These are phyloP conservation scores for Chunga burmeisteri DNA, from an alignment of 2,113 vertebrate genomes.

Conservation along the genomic window DNA sequence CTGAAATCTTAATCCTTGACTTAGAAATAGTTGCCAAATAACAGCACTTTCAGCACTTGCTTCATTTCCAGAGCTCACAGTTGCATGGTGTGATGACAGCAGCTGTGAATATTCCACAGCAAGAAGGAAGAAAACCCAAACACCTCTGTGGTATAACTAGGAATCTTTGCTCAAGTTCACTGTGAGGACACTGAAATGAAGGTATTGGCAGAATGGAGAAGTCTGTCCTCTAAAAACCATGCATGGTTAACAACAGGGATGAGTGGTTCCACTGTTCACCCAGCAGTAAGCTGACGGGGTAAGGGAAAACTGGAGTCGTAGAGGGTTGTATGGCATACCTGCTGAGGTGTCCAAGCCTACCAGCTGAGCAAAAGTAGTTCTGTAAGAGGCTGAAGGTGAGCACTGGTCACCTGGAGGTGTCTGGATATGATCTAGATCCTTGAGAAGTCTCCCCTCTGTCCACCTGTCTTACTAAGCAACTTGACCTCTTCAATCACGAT, in stretches of 20 bases:
- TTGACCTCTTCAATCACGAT: slow-evolving; percentile 86
- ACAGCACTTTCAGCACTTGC: not conserved
- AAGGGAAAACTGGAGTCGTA: not conserved
- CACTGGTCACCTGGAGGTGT: not conserved
- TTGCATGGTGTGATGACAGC: not conserved
- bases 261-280: not conserved
- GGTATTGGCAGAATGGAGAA: not conserved
- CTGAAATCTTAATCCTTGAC: not conserved
- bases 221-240: not conserved
- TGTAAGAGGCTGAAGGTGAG: not conserved
- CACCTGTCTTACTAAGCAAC: slow-evolving; percentile 87
- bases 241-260: not conserved
- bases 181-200: not conserved
- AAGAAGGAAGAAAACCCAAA: not conserved
- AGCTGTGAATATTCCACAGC: not conserved
- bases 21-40: not conserved
- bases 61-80: not conserved
- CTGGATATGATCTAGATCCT: slow-evolving; percentile 4
- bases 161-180: not conserved
- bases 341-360: not conserved
- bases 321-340: not conserved
- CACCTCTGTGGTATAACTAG: not conserved
- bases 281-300: not conserved
- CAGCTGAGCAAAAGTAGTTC: not conserved
- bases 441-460: slow-evolving; percentile 85